These are phyloP conservation scores for Erpornis zantholeuca DNA, from an alignment of 2,113 vertebrate genomes.

Conservation along the genomic window DNA sequence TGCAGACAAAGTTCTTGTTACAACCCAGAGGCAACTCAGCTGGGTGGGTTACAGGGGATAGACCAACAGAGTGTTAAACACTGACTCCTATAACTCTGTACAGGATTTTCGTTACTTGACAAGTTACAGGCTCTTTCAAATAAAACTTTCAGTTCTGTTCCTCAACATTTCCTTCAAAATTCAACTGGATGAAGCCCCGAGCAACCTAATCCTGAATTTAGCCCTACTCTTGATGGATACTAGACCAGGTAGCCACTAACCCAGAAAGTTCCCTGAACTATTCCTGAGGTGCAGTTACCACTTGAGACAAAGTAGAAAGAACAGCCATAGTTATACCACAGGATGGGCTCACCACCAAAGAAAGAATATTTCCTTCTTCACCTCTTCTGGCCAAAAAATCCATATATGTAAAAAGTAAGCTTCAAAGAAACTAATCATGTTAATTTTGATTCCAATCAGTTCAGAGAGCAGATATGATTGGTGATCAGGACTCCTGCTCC, in stretches of 20 bases:
- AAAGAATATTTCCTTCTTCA: neutral
- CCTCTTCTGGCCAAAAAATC: neutral
- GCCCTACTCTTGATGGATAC: neutral
- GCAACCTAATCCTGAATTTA: neutral
- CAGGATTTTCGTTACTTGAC: neutral
- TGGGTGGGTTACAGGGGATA: neutral
- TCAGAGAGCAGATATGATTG: neutral
- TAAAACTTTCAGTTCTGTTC: neutral
- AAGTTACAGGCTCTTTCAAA: neutral
- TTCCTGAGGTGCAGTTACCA: neutral
- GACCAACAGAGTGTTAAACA: neutral
- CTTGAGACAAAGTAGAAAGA: neutral
- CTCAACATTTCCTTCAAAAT: neutral
- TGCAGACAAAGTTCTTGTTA: too few relatives aligned
- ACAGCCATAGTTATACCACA: neutral
- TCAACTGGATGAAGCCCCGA: neutral
- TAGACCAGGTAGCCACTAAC: neutral
- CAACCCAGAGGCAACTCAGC: accelerated
- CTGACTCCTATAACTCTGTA: neutral
- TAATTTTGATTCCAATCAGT: neutral
- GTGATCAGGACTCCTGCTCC: neutral
- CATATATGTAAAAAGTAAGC: neutral
- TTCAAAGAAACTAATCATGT: neutral
- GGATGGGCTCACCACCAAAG: neutral
- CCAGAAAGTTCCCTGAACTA: neutral